Conservation (phyloP, 2,113 vertebrate species). For the Leiothrix lutea region DNA sequence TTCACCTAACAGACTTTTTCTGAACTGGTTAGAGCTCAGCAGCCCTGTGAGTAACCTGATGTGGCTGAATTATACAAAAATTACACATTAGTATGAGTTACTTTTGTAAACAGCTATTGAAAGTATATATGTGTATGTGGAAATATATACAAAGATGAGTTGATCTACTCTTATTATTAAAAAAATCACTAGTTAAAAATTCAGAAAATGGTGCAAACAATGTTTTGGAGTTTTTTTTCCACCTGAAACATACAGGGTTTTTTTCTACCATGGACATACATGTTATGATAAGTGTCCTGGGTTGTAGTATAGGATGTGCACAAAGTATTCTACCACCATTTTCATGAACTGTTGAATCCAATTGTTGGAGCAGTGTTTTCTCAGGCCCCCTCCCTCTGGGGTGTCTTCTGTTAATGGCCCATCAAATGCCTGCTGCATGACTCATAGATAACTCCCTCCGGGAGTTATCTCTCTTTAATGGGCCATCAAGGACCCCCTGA, state of each 20-base stretch:
- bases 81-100: fast-evolving
- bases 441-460: no score
- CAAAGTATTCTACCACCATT: no score
- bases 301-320: no score
- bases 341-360: no score
- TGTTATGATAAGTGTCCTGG: no score
- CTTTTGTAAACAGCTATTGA: not conserved
- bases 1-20: not conserved
- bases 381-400: no score
- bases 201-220: not conserved
- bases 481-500: no score
- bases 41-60: not conserved
- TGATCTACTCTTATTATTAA: not conserved
- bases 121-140: not conserved
- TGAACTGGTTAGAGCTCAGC: not conserved
- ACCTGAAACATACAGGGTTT: not conserved
- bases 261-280: not conserved
- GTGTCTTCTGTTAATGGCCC: no score
- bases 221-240: not conserved
- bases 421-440: no score
- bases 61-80: not conserved
- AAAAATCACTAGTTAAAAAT: not conserved
- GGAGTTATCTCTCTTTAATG: no score
- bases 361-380: no score
- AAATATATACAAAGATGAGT: not conserved